These are phyloP conservation scores for Anthopleura xanthogrammica DNA, from an alignment of 92 coral and sea anemone species.

Conservation along the genomic window DNA sequence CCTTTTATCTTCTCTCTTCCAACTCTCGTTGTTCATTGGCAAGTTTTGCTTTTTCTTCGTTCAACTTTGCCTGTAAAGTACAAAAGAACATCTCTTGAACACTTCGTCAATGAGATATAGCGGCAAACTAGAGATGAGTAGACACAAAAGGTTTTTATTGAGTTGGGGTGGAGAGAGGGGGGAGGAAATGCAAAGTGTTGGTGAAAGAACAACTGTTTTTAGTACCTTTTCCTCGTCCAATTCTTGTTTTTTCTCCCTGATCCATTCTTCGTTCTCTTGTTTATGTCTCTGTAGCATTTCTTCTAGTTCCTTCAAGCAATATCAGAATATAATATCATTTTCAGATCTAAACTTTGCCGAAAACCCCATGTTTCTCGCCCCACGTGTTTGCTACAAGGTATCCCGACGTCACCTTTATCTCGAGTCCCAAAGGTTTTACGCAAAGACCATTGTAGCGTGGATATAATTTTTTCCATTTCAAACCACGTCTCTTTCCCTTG, in stretches of 20 bases:
- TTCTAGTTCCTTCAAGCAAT: conserved; percentile 54
- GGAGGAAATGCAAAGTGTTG: no score
- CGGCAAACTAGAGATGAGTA: no score
- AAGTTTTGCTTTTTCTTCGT: conserved; percentile 49
- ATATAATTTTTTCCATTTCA: no score
- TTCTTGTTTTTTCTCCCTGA: conserved; percentile 47
- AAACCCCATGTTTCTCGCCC: no score
- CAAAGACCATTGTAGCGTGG: no score
- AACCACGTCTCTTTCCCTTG: no score
- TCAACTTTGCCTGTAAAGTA: conserved; percentile 41
- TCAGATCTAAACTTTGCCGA: background rate
- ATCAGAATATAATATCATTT: background rate
- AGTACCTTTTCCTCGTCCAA: conserved; percentile 51
- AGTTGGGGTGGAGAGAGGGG: no score
- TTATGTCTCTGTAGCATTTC: conserved; percentile 71
- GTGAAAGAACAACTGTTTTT: conserved; percentile 28
- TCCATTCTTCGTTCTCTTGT: conserved; percentile 78
- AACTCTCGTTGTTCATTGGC: conserved; percentile 51
- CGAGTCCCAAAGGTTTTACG: no score
- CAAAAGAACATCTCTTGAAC: background rate
- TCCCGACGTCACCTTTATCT: no score
- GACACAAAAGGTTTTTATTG: no score
- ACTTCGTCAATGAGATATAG: no score
- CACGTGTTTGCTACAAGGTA: no score
- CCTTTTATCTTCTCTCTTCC: conserved; percentile 32